Base-by-base conservation (phyloP, 1,140 invertebrate genomes). In the Coenobita brevimanus region DNA sequence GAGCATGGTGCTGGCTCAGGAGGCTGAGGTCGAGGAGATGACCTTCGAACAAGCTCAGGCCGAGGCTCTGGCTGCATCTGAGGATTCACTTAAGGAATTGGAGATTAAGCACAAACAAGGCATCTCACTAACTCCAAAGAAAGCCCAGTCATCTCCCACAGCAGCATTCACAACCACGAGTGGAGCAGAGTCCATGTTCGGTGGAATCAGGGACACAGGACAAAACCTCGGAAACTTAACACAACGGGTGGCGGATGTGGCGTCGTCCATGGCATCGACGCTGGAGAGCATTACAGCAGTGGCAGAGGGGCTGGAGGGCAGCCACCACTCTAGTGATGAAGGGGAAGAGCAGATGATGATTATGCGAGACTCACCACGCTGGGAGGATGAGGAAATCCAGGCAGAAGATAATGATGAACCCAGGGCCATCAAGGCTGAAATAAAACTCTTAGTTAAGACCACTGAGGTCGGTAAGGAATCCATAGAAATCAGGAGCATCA, bases 371-470 rank as follows among this genome's bases (percentile, higher is more conserved):
- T 90, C 89, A 54, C 89, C 89, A 69, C 82, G 83, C 15, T 90
- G 89, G 89, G 89, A 90, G 85, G 89, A 90, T 50, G 89, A 90
- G 78, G 89, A 90, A 76, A 90, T 90, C 30, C 82, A 90, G 67
- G 89, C 87, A 38, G 88, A 87, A 79, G 89, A 90, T 0, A 76
- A 50, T 62, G 82, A 88, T 75, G 87, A 89, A n/a, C 76, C 87
- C 79, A 91, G 91, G 62, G 78, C 91, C 24, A 92, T 92, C 50
- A 92, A 92, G 88, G 93, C 93, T 60, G 93, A 94, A 91, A 92
- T 94, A 15, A 94, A 94, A 91, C 91, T 94, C 2, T 86, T 94
- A 57, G 93, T 94, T 0, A 93, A 93, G 92, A 93, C 93, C 2
- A 91, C 91, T 27, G 93, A 94, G 75, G 89, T 91, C 89, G 93